Percentiles rank a stretch among this genome's conserved stretches.
phyloP scores from a whole-genome alignment of 1,140 invertebrate species.

The Lepidurus apus region DNA sequence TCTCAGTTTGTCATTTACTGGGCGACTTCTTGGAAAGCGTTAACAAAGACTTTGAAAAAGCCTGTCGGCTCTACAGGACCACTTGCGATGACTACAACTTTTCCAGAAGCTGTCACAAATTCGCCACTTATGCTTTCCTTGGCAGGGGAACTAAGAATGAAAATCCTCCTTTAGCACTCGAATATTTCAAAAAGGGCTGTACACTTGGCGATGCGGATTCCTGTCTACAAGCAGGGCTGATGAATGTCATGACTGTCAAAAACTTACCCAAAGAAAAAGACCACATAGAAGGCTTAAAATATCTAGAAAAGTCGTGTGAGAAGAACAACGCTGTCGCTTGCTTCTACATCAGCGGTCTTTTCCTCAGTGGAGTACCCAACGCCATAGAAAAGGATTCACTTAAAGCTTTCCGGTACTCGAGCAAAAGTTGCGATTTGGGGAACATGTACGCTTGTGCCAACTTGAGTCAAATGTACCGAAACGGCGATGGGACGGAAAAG shows the following conservation, averaged over 20 bases:
- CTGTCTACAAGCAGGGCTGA: constrained; percentile 68
- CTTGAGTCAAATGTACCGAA: constrained; percentile 70
- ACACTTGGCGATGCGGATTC: constrained; percentile 58
- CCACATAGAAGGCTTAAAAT: constrained; percentile 53
- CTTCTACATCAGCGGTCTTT: constrained; percentile 70
- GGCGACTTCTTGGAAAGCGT: constrained; percentile 81
- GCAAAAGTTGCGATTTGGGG: constrained; percentile 69
- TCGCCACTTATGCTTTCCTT: constrained; percentile 61
- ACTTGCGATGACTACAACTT: constrained; percentile 80
- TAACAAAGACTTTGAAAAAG: constrained; percentile 69
- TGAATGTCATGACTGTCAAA: constrained; percentile 51
- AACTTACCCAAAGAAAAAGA: constrained; percentile 39
- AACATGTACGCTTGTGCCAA: constrained; percentile 82
- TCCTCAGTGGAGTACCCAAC: constrained; percentile 61
- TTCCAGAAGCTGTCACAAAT: constrained; percentile 77
- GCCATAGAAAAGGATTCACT: constrained; percentile 63
- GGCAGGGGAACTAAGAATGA: constrained; percentile 51
- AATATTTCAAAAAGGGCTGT: constrained; percentile 76
- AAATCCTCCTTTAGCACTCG: constrained; percentile 48
- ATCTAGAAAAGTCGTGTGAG: constrained; percentile 65
- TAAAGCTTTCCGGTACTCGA: constrained; percentile 67
- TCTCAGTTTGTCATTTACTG: constrained; percentile 81
- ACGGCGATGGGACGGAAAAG: constrained; percentile 59
- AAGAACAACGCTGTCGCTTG: constrained; percentile 64
- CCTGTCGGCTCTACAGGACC: constrained; percentile 66